Conservation (phyloP, 2,113 vertebrate species). For the Halcyon senegalensis region DNA sequence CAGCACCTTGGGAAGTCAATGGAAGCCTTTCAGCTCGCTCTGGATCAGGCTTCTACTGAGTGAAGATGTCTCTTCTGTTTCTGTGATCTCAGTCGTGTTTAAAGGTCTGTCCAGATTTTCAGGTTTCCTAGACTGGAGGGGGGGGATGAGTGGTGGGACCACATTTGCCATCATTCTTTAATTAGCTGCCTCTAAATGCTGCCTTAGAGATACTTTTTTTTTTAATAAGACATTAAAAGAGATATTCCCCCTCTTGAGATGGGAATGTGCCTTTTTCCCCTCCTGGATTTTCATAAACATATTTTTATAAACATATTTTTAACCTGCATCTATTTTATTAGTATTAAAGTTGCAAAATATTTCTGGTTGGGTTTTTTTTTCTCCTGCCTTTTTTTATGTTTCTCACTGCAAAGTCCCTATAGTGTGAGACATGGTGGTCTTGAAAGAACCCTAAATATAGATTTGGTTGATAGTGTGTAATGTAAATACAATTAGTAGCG, state of each 20-base stretch:
- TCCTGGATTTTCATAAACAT: neutral
- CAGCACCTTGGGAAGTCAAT: neutral
- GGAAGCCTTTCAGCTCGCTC: neutral
- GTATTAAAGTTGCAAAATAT: neutral
- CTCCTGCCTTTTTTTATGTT: neutral
- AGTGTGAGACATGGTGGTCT: constrained; percentile 85
- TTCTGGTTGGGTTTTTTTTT: neutral
- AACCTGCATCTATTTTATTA: neutral
- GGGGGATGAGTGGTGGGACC: neutral
- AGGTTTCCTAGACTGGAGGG: neutral
- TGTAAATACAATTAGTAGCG: constrained; percentile 90
- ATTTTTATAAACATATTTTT: neutral
- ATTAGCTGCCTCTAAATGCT: constrained; percentile 27
- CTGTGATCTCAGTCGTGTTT: neutral
- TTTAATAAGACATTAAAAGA: neutral
- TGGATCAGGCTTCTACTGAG: neutral
- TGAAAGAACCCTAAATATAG: constrained; percentile 80
- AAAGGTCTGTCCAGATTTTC: neutral
- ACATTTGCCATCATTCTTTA: neutral
- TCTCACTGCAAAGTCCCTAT: constrained; percentile 47
- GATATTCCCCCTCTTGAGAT: neutral
- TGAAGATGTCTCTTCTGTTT: neutral
- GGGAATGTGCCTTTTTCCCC: neutral
- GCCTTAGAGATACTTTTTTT: neutral
- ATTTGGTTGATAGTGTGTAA: constrained; percentile 84